Evolutionary conservation across 1,140 invertebrate species (phyloP), one percentile per base, ranked within the genome.

Genomic region (Hyles euphorbiae): DNA sequence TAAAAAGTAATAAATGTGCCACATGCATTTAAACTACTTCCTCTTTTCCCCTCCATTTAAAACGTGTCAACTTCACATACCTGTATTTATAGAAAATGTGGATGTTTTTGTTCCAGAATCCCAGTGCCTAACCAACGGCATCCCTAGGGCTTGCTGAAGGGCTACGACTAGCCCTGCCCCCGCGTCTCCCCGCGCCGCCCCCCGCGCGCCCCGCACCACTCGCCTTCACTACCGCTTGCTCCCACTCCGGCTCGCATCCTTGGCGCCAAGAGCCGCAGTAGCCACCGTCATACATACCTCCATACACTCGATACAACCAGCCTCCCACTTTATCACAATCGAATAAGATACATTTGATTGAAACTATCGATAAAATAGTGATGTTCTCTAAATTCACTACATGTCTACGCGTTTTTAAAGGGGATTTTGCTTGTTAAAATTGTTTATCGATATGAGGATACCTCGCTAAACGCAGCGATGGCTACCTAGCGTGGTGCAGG

Each of bases 91-190:
- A 32, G 6, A 34, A 8, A 11, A 47, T 61, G 60, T 7, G 8
- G n/a, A 47, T 61, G 60, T 7, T 69, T 50, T 52, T 33, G 67
- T 71, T 55, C 1, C 79, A 85, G 82, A 55, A 81, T 85, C 48
- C 78, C 82, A 56, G 82, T 85, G 56, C 82, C 82, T 40, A 83
- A 73, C 68, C 82, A 83, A 56, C 78, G 82, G 46, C 82, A 85
- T 60, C 74, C 76, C 49, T 85, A 83, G 64, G 60, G 61, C 46
- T 60, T 61, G 62, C 51, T 62, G 47, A 45, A 55, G 62, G 65
- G 65, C 63, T 65, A 67, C 52, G 67, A 72, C 50, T 67, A 68
- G 65, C 66, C 58, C 55, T 8, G 53, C 34, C 36, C 44, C 57
- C n/a, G 43, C 34, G 34, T 48, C 10, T 34, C 60, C 33, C 8